Evolutionary conservation across 2,113 vertebrate species (phyloP).

Genomic region (Dromaius novaehollandiae): DNA sequence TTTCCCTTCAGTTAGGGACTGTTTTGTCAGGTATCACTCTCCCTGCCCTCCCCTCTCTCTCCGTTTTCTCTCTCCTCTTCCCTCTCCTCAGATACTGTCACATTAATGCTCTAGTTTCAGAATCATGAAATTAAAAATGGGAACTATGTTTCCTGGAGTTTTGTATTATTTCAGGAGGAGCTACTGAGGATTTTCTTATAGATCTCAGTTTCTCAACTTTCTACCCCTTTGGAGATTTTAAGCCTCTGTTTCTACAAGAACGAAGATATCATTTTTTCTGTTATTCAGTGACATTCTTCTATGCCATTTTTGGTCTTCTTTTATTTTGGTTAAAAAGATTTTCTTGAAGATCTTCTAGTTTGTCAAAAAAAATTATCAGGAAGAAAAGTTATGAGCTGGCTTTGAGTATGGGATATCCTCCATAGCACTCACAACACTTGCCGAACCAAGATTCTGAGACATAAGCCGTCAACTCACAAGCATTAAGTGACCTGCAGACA

Average conservation of each 20-base stretch:
- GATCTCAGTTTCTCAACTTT: background rate
- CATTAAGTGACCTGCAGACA: background rate
- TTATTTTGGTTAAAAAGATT: background rate
- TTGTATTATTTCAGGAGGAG: background rate
- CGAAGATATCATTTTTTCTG: background rate
- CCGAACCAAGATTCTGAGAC: background rate
- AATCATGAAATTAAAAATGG: background rate
- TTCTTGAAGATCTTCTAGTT: background rate
- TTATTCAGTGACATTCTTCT: background rate
- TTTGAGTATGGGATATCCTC: background rate
- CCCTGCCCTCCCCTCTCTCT: background rate
- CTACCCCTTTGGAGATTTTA: background rate
- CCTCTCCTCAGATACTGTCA: background rate
- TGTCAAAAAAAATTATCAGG: background rate
- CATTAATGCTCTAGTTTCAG: background rate
- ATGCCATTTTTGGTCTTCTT: background rate
- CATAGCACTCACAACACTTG: background rate
- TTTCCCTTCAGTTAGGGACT: background rate
- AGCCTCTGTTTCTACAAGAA: background rate
- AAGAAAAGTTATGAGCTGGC: background rate
- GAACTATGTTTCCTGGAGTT: background rate
- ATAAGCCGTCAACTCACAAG: background rate
- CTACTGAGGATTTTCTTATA: background rate
- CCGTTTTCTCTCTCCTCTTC: background rate
- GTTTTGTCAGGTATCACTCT: background rate